phyloP scores from a whole-genome alignment of 2,888 invertebrate genomes.

The Pseudococcus longispinus region DNA sequence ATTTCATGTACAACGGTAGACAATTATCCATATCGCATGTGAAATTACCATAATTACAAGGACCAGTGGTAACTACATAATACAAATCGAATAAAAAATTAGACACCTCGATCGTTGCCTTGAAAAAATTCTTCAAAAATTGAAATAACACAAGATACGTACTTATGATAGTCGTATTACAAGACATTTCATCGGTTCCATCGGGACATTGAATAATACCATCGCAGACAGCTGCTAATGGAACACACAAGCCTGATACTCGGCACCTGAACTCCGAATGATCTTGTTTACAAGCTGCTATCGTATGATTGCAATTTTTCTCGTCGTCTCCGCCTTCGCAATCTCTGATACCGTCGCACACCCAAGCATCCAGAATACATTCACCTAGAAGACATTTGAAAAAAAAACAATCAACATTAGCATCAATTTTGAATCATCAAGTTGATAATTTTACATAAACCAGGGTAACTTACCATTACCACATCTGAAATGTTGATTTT shows the following conservation, averaged over 20 bases:
- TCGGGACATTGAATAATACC: constrained; percentile 68
- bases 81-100: too few relatives aligned
- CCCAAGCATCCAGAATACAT: constrained; percentile 70
- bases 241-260: constrained; percentile 71
- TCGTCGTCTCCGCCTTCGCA: constrained; percentile 73
- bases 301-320: constrained; percentile 63
- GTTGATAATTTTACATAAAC: background rate
- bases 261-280: constrained; percentile 69
- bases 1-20: constrained; percentile 69
- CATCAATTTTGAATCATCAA: background rate
- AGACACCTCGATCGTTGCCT: too few relatives aligned
- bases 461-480: constrained; percentile 44
- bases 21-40: constrained; percentile 71
- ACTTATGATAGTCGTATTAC: background rate
- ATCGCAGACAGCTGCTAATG: constrained; percentile 66
- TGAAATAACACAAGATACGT: background rate
- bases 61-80: constrained; percentile 62
- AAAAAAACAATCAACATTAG: background rate
- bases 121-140: background rate
- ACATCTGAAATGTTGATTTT: constrained; percentile 58
- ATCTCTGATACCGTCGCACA: constrained; percentile 71
- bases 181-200: constrained; percentile 65
- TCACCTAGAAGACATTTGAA: constrained; percentile 62
- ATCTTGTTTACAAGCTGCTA: constrained; percentile 59
- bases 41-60: constrained; percentile 68